Percentiles rank a stretch among this genome's conserved stretches.
Conservation (phyloP, 2,888 invertebrate genomes). For the Labia minor region DNA sequence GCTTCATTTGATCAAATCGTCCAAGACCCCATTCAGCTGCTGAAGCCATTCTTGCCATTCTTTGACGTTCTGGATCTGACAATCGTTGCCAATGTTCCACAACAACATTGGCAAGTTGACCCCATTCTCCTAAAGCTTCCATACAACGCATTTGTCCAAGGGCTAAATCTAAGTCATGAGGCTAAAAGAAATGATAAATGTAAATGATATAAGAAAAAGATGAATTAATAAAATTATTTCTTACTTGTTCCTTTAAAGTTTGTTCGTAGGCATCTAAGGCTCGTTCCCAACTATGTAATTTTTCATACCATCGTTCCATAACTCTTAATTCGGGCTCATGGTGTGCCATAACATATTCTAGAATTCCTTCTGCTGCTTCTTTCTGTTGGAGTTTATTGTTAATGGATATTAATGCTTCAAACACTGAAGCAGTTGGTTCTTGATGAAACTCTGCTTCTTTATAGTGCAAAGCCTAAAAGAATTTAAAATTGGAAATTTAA, state of each 20-base stretch:
- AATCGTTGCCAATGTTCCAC: slow-evolving; percentile 68
- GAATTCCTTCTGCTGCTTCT: slow-evolving; percentile 88
- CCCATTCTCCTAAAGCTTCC: slow-evolving; percentile 97
- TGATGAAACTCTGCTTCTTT: slow-evolving; percentile 90
- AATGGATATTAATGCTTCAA: slow-evolving; percentile 88
- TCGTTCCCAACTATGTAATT: slow-evolving; percentile 97
- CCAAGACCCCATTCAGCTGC: slow-evolving; percentile 93
- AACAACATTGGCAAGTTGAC: slow-evolving; percentile 66
- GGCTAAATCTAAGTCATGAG: slow-evolving; percentile 63
- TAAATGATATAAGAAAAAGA: too few species aligned
- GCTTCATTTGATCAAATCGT: slow-evolving; percentile 89
- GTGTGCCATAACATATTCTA: slow-evolving; percentile 80
- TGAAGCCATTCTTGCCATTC: slow-evolving; percentile 81
- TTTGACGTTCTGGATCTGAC: slow-evolving; percentile 45
- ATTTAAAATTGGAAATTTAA: not conserved
- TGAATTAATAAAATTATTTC: not conserved
- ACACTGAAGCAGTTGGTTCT: slow-evolving; percentile 70
- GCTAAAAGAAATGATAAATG: slow-evolving; percentile 24
- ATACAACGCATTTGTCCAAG: slow-evolving; percentile 90
- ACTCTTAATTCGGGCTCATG: slow-evolving; percentile 51
- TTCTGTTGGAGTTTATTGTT: slow-evolving; percentile 98
- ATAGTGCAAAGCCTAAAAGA: slow-evolving; percentile 57
- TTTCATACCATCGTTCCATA: slow-evolving; percentile 95
- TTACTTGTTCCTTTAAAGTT: slow-evolving; percentile 48
- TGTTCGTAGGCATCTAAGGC: slow-evolving; percentile 79